A percentile compares a stretch with the other conserved stretches of the same genome.
phyloP scores from a whole-genome alignment of 2,888 invertebrate species.

The Acanthococcus lagerstroemiae region DNA sequence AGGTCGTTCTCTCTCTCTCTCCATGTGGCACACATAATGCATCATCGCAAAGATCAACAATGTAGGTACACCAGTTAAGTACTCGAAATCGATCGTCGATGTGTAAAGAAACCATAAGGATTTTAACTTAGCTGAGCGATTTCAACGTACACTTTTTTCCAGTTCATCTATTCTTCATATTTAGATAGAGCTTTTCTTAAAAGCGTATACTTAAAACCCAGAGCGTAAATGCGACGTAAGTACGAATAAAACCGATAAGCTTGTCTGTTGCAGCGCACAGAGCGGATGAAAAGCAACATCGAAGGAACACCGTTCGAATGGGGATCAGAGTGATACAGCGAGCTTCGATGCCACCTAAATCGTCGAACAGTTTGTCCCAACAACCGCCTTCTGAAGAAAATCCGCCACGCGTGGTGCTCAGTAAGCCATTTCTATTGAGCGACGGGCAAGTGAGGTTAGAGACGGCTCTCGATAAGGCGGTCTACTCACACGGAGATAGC shows the following conservation, averaged over 20 bases:
- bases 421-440: constrained; percentile 75
- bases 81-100: no score
- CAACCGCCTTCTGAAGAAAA: constrained; percentile 24
- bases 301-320: constrained; percentile 71
- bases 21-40: no score
- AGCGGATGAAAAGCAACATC: constrained; percentile 69
- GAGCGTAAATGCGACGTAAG: not conserved
- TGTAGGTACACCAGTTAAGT: no score
- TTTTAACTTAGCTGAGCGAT: no score
- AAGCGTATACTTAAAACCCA: not conserved
- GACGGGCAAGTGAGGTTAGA: constrained; percentile 66
- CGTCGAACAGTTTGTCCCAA: constrained; percentile 32
- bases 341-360: constrained; percentile 40
- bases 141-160: no score
- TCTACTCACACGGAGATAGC: constrained; percentile 73
- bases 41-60: no score
- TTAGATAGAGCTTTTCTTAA: no score
- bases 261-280: constrained; percentile 56
- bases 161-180: no score
- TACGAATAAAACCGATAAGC: not conserved
- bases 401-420: constrained; percentile 59
- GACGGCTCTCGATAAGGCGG: constrained; percentile 68
- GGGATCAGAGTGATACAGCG: constrained; percentile 73
- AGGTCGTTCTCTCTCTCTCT: no score
- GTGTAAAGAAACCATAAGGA: no score